phyloP scores from a whole-genome alignment of 2,113 vertebrate genomes.

The Shinisaurus crocodilurus region DNA sequence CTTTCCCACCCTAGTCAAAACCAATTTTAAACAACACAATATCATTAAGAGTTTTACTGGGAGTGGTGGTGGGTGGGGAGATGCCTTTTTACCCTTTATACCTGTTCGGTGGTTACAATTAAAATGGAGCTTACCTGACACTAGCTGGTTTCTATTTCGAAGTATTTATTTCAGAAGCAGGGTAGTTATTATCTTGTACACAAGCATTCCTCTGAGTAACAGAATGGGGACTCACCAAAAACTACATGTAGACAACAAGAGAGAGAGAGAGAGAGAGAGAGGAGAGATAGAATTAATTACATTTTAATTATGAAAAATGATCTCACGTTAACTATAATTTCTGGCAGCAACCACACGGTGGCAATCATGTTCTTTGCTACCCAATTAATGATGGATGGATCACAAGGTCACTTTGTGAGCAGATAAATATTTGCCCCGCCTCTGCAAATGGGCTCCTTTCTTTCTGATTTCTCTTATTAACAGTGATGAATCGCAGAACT shows the following conservation, averaged over 20 bases:
- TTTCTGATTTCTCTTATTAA: constrained; percentile 65
- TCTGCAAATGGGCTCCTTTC: constrained; percentile 57
- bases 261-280: neutral
- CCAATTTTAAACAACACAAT: neutral
- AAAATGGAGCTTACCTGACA: neutral
- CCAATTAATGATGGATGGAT: constrained; percentile 70
- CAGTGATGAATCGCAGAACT: constrained; percentile 64
- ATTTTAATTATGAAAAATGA: constrained; percentile 68
- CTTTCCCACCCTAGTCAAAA: neutral
- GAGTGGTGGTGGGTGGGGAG: too few relatives aligned
- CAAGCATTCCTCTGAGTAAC: neutral
- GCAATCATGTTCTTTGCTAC: constrained; percentile 75
- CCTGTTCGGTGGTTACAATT: neutral
- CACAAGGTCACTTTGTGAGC: constrained; percentile 77
- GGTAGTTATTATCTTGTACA: neutral
- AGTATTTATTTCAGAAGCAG: neutral
- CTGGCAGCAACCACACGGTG: constrained; percentile 77
- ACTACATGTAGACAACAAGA: neutral
- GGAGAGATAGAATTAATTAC: constrained; percentile 54
- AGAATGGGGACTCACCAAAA: neutral
- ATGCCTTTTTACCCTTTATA: neutral
- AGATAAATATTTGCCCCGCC: constrained; percentile 63
- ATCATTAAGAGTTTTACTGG: neutral
- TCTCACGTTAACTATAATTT: constrained; percentile 61
- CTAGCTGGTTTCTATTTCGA: neutral